Evolutionary conservation across 2,113 vertebrate species (phyloP).

Genomic region (Coturnix japonica): DNA sequence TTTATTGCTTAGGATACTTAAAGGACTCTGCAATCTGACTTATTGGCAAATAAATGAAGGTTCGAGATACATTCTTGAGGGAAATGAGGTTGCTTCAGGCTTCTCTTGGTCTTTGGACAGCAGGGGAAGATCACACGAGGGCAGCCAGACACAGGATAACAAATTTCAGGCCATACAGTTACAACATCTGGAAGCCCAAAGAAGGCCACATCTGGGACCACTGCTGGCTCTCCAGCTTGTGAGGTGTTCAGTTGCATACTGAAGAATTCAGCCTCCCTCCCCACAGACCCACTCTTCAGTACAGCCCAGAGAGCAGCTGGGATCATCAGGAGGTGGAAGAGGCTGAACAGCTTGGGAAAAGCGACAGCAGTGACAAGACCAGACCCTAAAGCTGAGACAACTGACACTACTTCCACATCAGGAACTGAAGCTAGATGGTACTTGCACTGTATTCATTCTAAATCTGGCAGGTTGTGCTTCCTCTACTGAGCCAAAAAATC

Average conservation of each 20-base stretch:
- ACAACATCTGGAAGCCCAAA: neutral
- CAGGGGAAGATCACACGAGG: neutral
- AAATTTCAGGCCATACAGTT: neutral
- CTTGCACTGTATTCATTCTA: neutral
- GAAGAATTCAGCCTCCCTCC: neutral
- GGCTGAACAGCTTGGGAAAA: fast-evolving
- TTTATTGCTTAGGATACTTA: neutral
- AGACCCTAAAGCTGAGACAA: neutral
- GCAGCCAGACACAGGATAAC: neutral
- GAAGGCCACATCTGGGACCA: neutral
- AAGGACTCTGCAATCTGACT: neutral
- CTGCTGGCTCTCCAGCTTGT: neutral
- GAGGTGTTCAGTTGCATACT: fast-evolving
- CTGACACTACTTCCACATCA: neutral
- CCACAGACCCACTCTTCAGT: neutral
- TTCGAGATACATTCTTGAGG: neutral
- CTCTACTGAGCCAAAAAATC: neutral
- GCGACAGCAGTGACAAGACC: neutral
- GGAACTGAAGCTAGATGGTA: neutral
- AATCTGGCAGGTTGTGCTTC: neutral
- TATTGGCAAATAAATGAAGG: neutral
- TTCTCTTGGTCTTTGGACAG: neutral
- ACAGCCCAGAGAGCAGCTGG: neutral
- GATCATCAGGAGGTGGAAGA: fast-evolving
- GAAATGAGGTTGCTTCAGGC: neutral